phyloP scores from a whole-genome alignment of 2,888 invertebrate genomes.

The Biston stratarius region DNA sequence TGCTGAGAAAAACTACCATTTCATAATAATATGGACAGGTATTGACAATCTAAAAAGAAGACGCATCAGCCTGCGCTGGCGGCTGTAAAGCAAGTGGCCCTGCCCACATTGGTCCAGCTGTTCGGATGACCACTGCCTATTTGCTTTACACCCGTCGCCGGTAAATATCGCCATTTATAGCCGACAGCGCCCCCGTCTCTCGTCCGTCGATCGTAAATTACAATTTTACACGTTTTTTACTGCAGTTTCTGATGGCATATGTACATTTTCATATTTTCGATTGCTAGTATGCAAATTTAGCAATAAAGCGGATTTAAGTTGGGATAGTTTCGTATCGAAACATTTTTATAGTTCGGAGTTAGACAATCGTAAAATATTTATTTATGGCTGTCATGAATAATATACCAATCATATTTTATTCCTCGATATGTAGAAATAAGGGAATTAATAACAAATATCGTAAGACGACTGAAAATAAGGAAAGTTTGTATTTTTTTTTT shows the following conservation, averaged over 20 bases:
- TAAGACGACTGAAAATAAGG: too few species aligned
- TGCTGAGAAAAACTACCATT: not conserved
- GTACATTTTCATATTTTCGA: constrained; percentile 35
- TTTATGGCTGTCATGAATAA: not conserved
- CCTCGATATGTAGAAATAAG: not conserved
- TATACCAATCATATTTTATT: not conserved
- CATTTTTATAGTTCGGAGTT: constrained; percentile 11
- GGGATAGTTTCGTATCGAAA: constrained; percentile 8
- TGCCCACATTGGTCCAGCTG: constrained; percentile 8
- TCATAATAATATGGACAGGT: not conserved
- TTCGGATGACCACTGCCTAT: constrained; percentile 29
- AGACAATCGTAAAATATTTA: constrained; percentile 14
- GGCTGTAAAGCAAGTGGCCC: constrained; percentile 18
- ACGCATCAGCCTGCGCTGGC: not conserved
- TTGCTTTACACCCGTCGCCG: constrained; percentile 22
- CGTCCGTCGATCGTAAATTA: constrained; percentile 42
- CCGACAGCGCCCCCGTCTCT: constrained; percentile 28
- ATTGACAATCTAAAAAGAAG: constrained; percentile 16
- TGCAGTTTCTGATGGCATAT: constrained; percentile 35
- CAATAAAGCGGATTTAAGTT: constrained; percentile 24
- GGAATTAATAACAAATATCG: too few species aligned
- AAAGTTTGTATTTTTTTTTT: too few species aligned
- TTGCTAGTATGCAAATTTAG: constrained; percentile 31
- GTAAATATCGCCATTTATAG: constrained; percentile 33
- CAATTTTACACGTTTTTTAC: constrained; percentile 45